These are phyloP conservation scores for Phycodurus eques DNA, from an alignment of 2,113 vertebrate species.

Conservation along the genomic window DNA sequence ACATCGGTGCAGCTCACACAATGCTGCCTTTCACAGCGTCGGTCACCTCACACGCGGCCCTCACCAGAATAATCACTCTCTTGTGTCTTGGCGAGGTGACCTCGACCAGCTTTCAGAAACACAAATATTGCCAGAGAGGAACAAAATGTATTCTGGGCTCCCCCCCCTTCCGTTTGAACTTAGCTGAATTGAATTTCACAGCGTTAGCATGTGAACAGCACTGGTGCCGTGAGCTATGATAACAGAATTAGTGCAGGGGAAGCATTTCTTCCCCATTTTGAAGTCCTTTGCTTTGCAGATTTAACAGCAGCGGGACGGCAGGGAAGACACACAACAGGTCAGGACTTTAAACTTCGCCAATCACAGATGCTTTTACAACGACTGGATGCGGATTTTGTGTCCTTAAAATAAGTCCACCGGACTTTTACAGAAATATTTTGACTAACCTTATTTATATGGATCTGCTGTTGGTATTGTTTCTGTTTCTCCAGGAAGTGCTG, in stretches of 20 bases:
- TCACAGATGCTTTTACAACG: slow-evolving; percentile 49
- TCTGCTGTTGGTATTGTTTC: slow-evolving; percentile 95
- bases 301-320: slow-evolving; percentile 53
- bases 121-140: slow-evolving; percentile 76
- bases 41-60: slow-evolving; percentile 66
- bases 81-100: slow-evolving; percentile 70
- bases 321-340: slow-evolving; percentile 36
- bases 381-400: slow-evolving; percentile 52
- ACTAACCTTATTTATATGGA: slow-evolving; percentile 96
- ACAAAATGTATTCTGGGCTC: slow-evolving; percentile 71
- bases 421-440: slow-evolving; percentile 37
- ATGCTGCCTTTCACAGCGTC: slow-evolving; percentile 72
- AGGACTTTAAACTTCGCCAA: slow-evolving; percentile 42
- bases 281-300: slow-evolving; percentile 59
- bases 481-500: slow-evolving; percentile 97
- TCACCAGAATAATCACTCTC: slow-evolving; percentile 71
- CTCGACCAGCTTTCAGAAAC: slow-evolving; percentile 69
- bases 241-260: slow-evolving; percentile 71
- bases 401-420: slow-evolving; percentile 21
- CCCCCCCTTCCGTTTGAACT: slow-evolving; percentile 62
- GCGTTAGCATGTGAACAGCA: slow-evolving; percentile 63
- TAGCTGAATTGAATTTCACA: slow-evolving; percentile 71
- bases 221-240: slow-evolving; percentile 69
- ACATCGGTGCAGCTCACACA: slow-evolving; percentile 70
- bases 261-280: slow-evolving; percentile 60